Percentiles rank a stretch among this genome's conserved stretches.
Evolutionary conservation across 2,113 vertebrate genomes (phyloP).

Genomic region (Rostratula benghalensis): DNA sequence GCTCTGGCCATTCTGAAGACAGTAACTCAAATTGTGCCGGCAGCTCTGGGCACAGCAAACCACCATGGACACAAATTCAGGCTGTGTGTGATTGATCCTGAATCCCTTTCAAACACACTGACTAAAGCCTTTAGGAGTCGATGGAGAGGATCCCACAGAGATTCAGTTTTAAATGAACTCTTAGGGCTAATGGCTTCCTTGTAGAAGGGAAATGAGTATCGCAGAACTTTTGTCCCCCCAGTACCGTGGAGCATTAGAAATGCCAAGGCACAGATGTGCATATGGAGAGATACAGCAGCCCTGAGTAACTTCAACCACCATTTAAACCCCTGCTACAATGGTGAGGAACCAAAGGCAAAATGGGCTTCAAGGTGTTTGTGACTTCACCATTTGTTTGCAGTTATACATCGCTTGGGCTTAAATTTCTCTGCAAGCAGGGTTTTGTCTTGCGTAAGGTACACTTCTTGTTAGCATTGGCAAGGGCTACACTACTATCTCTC

Average conservation of each 20-base stretch:
- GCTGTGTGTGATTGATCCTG: not conserved
- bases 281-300: not conserved
- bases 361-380: not conserved
- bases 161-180: not conserved
- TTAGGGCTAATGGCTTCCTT: not conserved
- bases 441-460: not conserved
- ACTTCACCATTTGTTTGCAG: not conserved
- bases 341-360: fast-evolving
- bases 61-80: not conserved
- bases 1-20: not conserved
- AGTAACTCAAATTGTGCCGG: not conserved
- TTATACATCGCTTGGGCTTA: not conserved
- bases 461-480: constrained; percentile 49
- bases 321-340: not conserved
- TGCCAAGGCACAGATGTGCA: not conserved
- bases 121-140: not conserved
- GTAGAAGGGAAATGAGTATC: not conserved
- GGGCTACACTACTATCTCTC: not conserved
- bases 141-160: not conserved
- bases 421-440: not conserved
- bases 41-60: not conserved
- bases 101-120: not conserved
- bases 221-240: not conserved
- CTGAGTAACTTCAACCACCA: not conserved
- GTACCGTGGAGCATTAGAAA: not conserved